These are phyloP conservation scores for Sebastes hubbsi DNA, from an alignment of 2,797 vertebrate genomes.

Conservation along the genomic window DNA sequence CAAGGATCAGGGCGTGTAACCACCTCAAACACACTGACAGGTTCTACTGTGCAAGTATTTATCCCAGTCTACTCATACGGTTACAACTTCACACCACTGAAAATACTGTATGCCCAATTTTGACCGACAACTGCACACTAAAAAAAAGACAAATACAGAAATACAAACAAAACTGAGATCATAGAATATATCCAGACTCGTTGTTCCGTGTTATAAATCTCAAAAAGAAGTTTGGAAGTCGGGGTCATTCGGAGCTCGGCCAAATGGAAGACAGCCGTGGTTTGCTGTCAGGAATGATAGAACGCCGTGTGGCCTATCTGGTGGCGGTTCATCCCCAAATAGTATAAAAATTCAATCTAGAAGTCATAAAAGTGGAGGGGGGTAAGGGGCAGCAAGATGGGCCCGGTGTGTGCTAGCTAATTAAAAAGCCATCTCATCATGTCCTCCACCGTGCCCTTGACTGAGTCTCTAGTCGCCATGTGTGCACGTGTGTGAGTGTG, in stretches of 20 bases:
- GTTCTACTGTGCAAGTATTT: background rate
- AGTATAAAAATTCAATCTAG: constrained; percentile 81
- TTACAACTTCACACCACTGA: background rate
- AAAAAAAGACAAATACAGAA: constrained; percentile 44
- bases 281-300: constrained; percentile 77
- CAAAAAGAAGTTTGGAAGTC: constrained; percentile 46
- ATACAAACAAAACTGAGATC: constrained; percentile 32
- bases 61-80: background rate
- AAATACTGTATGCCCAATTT: background rate
- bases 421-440: constrained; percentile 82
- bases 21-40: background rate
- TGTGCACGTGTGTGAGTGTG: constrained; percentile 17
- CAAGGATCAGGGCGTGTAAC: background rate
- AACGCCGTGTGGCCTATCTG: constrained; percentile 69
- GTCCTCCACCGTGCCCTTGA: constrained; percentile 78
- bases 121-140: background rate
- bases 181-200: background rate
- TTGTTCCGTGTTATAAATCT: constrained; percentile 45
- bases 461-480: constrained; percentile 50
- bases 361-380: constrained; percentile 73
- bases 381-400: constrained; percentile 69
- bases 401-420: constrained; percentile 75
- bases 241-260: constrained; percentile 52
- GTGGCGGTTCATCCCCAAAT: constrained; percentile 79
- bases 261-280: constrained; percentile 56